These are phyloP conservation scores for Cavia porcellus DNA, from an alignment of 2,113 vertebrate genomes.

Conservation along the genomic window DNA sequence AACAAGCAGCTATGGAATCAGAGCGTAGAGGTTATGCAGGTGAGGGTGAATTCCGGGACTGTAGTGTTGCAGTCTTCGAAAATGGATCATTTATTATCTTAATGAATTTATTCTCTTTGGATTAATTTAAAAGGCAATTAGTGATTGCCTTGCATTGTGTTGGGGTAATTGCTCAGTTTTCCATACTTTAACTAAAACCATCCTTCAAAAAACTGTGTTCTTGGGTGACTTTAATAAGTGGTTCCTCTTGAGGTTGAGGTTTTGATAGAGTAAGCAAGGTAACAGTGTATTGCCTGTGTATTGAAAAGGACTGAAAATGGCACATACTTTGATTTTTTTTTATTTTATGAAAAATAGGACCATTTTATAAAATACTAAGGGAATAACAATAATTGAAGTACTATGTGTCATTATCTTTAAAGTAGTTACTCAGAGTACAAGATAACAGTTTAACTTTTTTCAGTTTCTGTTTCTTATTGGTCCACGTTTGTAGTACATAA, in stretches of 20 bases:
- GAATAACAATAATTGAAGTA: background rate
- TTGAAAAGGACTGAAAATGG: background rate
- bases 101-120: background rate
- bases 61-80: background rate
- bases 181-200: background rate
- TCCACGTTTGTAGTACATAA: background rate
- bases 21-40: background rate
- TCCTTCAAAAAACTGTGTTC: background rate
- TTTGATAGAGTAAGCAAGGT: background rate
- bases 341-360: background rate
- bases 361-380: background rate
- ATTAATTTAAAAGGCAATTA: constrained; percentile 13
- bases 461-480: background rate
- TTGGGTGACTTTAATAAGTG: background rate
- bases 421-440: background rate
- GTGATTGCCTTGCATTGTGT: background rate
- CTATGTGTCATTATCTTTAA: background rate
- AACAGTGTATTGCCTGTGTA: background rate
- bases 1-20: background rate
- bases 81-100: background rate
- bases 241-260: background rate
- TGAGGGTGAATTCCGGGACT: background rate
- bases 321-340: background rate
- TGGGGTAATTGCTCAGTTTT: background rate
- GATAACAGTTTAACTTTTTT: background rate